Base-by-base conservation (phyloP, 2,113 vertebrate species). In the Cochlearius cochlearius region DNA sequence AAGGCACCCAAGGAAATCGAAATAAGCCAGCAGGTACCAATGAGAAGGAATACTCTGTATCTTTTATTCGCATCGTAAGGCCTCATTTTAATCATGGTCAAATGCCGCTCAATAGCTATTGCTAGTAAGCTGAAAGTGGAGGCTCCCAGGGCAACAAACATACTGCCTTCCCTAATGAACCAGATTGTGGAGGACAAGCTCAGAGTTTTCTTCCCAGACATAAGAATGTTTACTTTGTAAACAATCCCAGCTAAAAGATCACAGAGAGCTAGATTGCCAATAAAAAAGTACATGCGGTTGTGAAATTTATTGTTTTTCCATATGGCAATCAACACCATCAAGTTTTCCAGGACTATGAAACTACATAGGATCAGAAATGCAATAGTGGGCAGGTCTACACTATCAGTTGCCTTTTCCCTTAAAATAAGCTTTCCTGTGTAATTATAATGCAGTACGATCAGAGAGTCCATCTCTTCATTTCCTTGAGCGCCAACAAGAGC, bases 51-150 rank as follows among this genome's bases (percentile, higher is more conserved):
- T 49, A 99, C 99, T 16, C 99, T 98, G 97, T 99, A 98, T 75
- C 99, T 99, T 97, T 99, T 99, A 96, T 98, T 99, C 34, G 98
- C 98, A 1, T 99, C 98, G 0, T 99, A 99, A 10, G 99, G 99
- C 95, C 99, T 98, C 99, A 99, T 99, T 98, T 99, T 99, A 95
- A 99, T 99, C 99, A 99, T 99, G 22, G 99, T 99, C 96, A 99
- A 97, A 97, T 99, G 99, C 60, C 99, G 96, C 94, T 99, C 99
- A 15, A 99, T 99, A 11, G 99, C 99, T 52, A 99, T 99, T 1
- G 99, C 99, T 92, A 99, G 92, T 50, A 99, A 97, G 71, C 99
- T 99, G 74, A 99, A 99, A 41, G 99, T 99, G 58, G 99, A 99
- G 2, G 99, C 99, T 17, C 98, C 98, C 1, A 99, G 97, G 3